Evolutionary conservation across 23 tunicate species (phyloP).

Genomic region (Styela clava): DNA sequence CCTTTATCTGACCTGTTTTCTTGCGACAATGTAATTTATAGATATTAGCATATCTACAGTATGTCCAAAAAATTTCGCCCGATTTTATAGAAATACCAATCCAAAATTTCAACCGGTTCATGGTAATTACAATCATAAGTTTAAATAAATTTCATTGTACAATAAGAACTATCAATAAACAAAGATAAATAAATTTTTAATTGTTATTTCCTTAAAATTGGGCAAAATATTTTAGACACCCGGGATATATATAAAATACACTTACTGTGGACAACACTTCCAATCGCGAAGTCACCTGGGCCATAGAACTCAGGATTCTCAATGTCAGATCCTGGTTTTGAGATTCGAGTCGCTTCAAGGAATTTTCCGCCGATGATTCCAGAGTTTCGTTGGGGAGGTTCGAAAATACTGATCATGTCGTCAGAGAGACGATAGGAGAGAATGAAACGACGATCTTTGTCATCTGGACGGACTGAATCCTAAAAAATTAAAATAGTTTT

Average conservation of each 20-base stretch:
- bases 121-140: no score
- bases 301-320: slow-evolving; percentile 91
- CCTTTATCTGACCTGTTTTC: no score
- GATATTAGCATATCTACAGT: no score
- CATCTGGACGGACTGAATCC: slow-evolving; percentile 69
- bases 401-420: slow-evolving; percentile 91
- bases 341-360: slow-evolving; percentile 84
- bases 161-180: no score
- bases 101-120: neutral
- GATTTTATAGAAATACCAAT: no score
- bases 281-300: slow-evolving; percentile 88
- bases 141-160: no score
- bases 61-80: no score
- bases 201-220: no score
- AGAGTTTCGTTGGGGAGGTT: slow-evolving; percentile 97
- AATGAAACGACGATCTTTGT: slow-evolving; percentile 87
- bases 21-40: no score
- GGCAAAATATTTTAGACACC: no score
- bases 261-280: slow-evolving; percentile 73
- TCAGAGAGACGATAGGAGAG: slow-evolving; percentile 92
- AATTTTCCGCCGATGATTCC: slow-evolving; percentile 96
- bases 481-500: slow-evolving; percentile 2
- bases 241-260: no score
- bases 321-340: slow-evolving; percentile 68
- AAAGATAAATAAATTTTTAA: no score